Base-by-base conservation (phyloP, 1,140 invertebrate genomes). In the Microplitis mediator region DNA sequence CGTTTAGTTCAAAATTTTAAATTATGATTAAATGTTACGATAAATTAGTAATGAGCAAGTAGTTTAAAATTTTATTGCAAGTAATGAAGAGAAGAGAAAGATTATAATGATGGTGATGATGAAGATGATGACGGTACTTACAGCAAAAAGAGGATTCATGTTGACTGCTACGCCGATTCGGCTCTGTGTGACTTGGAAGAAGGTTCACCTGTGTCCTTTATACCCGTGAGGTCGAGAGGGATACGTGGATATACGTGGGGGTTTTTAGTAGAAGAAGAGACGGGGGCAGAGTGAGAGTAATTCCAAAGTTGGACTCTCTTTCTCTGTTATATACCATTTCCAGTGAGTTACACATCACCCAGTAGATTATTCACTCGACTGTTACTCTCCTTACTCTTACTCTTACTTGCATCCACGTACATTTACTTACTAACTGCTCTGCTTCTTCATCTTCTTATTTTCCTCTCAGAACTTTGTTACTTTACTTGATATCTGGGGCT, bases 91-190 rank as follows among this genome's bases (percentile, higher is more conserved):
- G 32, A 62, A 62, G 13, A 50, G 2, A 8, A 8, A 2, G 39
- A 32, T 61, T 69, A 2, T 69, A 39, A 39, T 8, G 39, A 45
- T 8, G 39, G 8, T 8, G 39, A 45, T 45, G 11, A 45, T 45
- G 61, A 60, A 58, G 6, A 45, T 71, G 39, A 39, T 54, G 35
- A 34, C 51, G 54, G 75, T 84, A 83, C 86, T 87, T 87, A 87
- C 85, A 85, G 84, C 85, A 84, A 87, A 82, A 82, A 87, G 83
- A 84, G 84, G 84, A 85, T 86, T 85, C 86, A 87, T 87, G 83
- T 83, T 82, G 84, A 84, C 83, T 84, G 82, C 83, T 79, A 84
- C 85, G 85, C 85, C 85, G 84, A 82, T 84, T 81, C 78, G 84
- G 71, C 71, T 72, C 83, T 86, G 79, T 87, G 84, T 87, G 86